Evolutionary conservation across 2,113 vertebrate species (phyloP), one percentile per base, ranked within the genome.

Genomic region (Alosa alosa): DNA sequence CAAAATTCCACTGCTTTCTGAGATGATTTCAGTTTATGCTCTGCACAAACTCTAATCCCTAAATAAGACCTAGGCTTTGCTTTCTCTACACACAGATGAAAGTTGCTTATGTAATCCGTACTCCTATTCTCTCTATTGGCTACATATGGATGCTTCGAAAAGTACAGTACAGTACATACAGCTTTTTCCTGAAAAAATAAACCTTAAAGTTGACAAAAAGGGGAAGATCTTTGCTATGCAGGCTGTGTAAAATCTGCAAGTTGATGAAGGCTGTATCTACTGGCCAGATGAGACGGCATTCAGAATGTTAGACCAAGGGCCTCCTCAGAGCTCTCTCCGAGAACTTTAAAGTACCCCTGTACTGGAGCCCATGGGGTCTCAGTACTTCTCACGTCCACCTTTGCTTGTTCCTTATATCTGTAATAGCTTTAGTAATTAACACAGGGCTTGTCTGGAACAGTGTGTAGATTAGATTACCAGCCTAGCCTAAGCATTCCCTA

Each of bases 381-480:
- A 64, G 60, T 9, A 64, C 6, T 9, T 64, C 55, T 20, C 22
- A 8, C 25, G 22, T 64, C 60, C 60, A 25, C 60, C n/a, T 64
- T 22, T 64, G 60, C 36, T 75, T 9, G 10, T 8, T 15, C 0
- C 72, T 22, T 13, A 17, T 39, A 36, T 31, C 55, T 60, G 20
- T 60, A 20, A 15, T 36, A 75, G 25, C 25, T 9, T 1, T 31
- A 78, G 31, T 78, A 17, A 39, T 78, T 78, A 78, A 39, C 72
- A 41, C 72, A 1, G 72, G 4, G 31, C 17, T 78, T 18, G 31
- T 78, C 31, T 39, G 39, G 1, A 36, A 1, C 72, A 72, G 64
- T 36, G 31, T 25, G 64, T 6, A 78, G 11, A 90, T 87, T 85
- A 84, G 86, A 88, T 90, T 87, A 88, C 81, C 87, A 52, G 68